Percentiles rank a stretch among this genome's conserved stretches.
Conservation (phyloP, 2,113 vertebrate species). For the Carassius carassius region DNA sequence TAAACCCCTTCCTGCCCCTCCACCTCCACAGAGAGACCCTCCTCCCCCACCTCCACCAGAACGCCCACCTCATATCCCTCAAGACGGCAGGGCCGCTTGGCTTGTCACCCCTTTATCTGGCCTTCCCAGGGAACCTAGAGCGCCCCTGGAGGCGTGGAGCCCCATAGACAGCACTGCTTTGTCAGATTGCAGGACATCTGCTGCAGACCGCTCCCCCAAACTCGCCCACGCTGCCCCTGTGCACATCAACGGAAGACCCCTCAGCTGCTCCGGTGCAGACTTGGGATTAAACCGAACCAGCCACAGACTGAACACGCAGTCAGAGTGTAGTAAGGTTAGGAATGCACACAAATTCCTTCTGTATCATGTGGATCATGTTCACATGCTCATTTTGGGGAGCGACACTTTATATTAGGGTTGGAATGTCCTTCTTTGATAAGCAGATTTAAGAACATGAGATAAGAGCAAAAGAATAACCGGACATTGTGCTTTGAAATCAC, state of each 20-base stretch:
- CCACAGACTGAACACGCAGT: conserved; percentile 74
- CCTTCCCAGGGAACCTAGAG: conserved; percentile 76
- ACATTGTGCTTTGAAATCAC: conserved; percentile 10
- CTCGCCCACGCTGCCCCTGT: conserved; percentile 74
- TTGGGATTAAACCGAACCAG: conserved; percentile 73
- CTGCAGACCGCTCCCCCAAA: conserved; percentile 79
- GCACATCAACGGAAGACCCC: conserved; percentile 80
- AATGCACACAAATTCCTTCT: not conserved
- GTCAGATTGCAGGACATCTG: conserved; percentile 71
- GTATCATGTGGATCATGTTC: not conserved
- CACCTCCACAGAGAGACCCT: conserved; percentile 87
- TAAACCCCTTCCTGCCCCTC: conserved; percentile 91
- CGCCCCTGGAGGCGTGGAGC: conserved; percentile 78
- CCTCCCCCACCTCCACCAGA: conserved; percentile 87
- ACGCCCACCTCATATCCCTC: conserved; percentile 83
- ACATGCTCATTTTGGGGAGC: not conserved
- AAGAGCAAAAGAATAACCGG: conserved; percentile 28
- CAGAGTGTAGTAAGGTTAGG: conserved; percentile 83
- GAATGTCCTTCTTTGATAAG: conserved; percentile 19
- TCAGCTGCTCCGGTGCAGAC: conserved; percentile 75
- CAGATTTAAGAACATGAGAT: conserved; percentile 13
- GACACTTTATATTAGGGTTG: conserved; percentile 1
- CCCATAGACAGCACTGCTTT: conserved; percentile 76
- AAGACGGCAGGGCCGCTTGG: conserved; percentile 80
- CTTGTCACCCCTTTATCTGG: conserved; percentile 74